Base-by-base conservation (phyloP, 2,797 vertebrate species). In the Oreortyx pictus region DNA sequence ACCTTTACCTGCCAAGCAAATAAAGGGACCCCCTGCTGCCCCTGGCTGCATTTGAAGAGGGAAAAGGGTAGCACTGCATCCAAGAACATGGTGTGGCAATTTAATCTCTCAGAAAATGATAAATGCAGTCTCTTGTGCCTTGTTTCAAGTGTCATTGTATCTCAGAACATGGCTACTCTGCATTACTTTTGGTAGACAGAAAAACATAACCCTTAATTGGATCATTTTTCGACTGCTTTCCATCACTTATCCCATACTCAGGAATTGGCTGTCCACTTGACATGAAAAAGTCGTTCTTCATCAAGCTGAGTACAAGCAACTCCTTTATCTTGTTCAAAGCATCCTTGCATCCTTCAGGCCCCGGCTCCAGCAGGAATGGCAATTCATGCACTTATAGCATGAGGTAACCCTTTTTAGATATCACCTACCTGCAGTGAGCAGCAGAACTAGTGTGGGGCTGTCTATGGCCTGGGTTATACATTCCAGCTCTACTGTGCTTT, bases 11-110 rank as follows among this genome's bases (percentile, higher is more conserved):
- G 1, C 70, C 8, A 43, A 49, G 27, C 7, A 59, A 71, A 81
- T 19, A 64, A 24, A 44, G 9, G 22, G 33, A 56, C 7, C 3
- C 84, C 24, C n/a, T 64, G 10, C 15, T 0, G 0, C 8, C 5
- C 14, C 13, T 0, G 4, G 13, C 7, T 24, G 25, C 43, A 9
- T 35, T 79, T 79, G 59, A 60, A 88, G 18, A 70, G 12, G 35
- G 19, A 71, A 17, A 76, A 61, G 39, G 13, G 15, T 67, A 39
- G 7, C 47, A 50, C n/a, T 74, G 20, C 52, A 43, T 56, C 29
- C 25, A 46, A 25, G 33, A 24, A 0, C 16, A 50, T 0, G 11
- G 9, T 29, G 47, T 17, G 35, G 50, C 20, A 56, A 72, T 16
- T 57, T 22, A 33, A 37, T 54, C 57, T 71, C 64, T 9, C 0